phyloP scores from a whole-genome alignment of 2,113 vertebrate genomes.

The Brevimyrus niger region DNA sequence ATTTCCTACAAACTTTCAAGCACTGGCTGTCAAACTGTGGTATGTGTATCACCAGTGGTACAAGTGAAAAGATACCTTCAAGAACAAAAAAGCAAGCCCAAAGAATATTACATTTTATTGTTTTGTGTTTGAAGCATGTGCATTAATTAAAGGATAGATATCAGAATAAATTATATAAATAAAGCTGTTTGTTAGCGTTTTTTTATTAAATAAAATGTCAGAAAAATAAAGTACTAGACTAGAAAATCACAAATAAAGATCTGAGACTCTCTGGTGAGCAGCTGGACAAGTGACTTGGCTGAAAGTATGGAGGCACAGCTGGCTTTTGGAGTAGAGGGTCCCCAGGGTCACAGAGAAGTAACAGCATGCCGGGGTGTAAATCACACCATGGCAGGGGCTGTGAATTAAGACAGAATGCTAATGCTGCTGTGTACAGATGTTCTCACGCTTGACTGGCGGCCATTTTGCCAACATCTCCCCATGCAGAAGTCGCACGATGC shows the following conservation, averaged over 20 bases:
- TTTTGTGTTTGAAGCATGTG: background rate
- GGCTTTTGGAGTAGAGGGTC: constrained; percentile 63
- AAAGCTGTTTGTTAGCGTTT: background rate
- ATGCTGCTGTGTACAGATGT: constrained; percentile 61
- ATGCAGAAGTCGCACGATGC: background rate
- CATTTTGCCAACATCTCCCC: background rate
- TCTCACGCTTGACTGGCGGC: constrained; percentile 51
- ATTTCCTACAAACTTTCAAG: background rate
- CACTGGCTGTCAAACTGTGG: background rate
- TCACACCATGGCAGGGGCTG: constrained; percentile 47
- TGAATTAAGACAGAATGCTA: constrained; percentile 60
- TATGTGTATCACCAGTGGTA: background rate
- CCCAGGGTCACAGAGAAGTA: constrained; percentile 59
- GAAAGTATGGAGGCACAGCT: constrained; percentile 60
- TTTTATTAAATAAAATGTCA: background rate
- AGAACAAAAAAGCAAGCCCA: background rate
- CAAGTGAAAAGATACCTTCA: background rate
- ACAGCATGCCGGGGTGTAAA: constrained; percentile 63
- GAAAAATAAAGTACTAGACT: background rate
- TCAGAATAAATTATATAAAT: background rate
- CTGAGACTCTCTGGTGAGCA: constrained; percentile 57
- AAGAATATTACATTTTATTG: background rate
- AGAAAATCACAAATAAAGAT: background rate
- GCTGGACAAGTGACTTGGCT: constrained; percentile 64
- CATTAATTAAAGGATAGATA: background rate